Evolutionary conservation across 2,888 invertebrate genomes (phyloP).

Genomic region (Protodeltote pygarga): DNA sequence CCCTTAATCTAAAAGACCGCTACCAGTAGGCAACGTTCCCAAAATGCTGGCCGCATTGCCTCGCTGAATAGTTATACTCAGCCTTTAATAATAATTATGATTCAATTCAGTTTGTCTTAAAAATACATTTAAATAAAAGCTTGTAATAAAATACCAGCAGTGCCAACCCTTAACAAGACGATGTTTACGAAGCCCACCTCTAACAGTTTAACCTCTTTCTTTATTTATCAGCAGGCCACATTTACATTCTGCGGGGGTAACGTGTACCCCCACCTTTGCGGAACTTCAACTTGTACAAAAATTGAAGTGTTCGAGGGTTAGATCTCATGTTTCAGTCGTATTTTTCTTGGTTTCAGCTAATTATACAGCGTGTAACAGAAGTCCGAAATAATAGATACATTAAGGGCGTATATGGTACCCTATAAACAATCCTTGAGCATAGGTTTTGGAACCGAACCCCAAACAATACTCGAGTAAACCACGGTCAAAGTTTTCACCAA

Average conservation of each 20-base stretch:
- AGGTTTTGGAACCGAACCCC: too few relatives aligned
- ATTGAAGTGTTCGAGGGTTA: conserved; percentile 25
- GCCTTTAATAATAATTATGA: too few relatives aligned
- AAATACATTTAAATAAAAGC: neutral
- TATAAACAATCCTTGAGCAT: too few relatives aligned
- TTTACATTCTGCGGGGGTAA: conserved; percentile 62
- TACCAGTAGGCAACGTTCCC: too few relatives aligned
- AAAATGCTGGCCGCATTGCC: too few relatives aligned
- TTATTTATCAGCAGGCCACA: conserved; percentile 74
- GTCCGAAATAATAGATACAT: too few relatives aligned
- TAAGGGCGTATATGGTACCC: too few relatives aligned
- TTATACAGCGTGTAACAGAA: too few relatives aligned
- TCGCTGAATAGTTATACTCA: too few relatives aligned
- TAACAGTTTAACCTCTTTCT: conserved; percentile 75
- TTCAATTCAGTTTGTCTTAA: neutral
- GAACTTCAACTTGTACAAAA: conserved; percentile 24
- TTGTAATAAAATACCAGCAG: neutral
- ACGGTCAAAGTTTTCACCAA: too few relatives aligned
- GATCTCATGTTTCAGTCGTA: conserved; percentile 4
- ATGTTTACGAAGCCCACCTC: conserved; percentile 68
- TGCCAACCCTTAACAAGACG: conserved; percentile 53
- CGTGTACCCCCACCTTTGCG: conserved; percentile 35
- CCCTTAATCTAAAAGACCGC: too few relatives aligned
- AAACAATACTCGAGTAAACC: too few relatives aligned
- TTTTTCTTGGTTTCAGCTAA: neutral